phyloP scores from a whole-genome alignment of 2,888 invertebrate species.

The Caenorhabditis sp. region DNA sequence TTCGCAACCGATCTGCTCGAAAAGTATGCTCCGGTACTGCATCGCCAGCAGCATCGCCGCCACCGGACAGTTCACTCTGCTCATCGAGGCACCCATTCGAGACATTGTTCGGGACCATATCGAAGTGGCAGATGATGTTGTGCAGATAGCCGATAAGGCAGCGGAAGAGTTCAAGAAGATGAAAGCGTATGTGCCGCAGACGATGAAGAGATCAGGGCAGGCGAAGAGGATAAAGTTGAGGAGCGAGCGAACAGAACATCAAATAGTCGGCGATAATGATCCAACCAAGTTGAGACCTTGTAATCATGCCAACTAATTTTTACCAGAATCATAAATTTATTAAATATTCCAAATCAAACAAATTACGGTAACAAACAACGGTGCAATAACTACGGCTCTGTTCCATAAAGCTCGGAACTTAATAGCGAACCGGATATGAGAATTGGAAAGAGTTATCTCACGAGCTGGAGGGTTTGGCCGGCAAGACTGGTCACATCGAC shows the following conservation, averaged over 20 bases:
- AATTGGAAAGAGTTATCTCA: constrained; percentile 32
- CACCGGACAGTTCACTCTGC: constrained; percentile 60
- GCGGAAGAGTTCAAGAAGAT: constrained; percentile 59
- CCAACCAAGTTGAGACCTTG: constrained; percentile 67
- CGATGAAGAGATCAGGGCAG: constrained; percentile 5
- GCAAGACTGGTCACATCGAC: constrained; percentile 55
- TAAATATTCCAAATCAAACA: constrained; percentile 24
- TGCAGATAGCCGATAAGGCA: constrained; percentile 70
- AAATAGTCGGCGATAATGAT: constrained; percentile 68
- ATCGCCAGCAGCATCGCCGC: constrained; percentile 62
- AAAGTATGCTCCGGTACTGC: constrained; percentile 69
- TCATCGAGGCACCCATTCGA: constrained; percentile 69
- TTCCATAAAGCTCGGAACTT: constrained; percentile 23
- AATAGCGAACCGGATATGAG: constrained; percentile 35
- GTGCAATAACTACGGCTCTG: constrained; percentile 16
- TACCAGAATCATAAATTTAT: constrained; percentile 21
- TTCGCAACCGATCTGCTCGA: constrained; percentile 65
- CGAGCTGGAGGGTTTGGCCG: constrained; percentile 62
- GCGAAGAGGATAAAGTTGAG: constrained; percentile 45
- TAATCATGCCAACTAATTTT: constrained; percentile 64
- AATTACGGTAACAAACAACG: constrained; percentile 22
- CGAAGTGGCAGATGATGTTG: constrained; percentile 72
- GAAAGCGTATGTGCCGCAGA: constrained; percentile 25
- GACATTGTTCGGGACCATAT: constrained; percentile 68
- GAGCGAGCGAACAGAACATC: constrained; percentile 40